Evolutionary conservation across 2,888 invertebrate species (phyloP), one percentile per base, ranked within the genome.

Genomic region (Azorinus chamasolen): DNA sequence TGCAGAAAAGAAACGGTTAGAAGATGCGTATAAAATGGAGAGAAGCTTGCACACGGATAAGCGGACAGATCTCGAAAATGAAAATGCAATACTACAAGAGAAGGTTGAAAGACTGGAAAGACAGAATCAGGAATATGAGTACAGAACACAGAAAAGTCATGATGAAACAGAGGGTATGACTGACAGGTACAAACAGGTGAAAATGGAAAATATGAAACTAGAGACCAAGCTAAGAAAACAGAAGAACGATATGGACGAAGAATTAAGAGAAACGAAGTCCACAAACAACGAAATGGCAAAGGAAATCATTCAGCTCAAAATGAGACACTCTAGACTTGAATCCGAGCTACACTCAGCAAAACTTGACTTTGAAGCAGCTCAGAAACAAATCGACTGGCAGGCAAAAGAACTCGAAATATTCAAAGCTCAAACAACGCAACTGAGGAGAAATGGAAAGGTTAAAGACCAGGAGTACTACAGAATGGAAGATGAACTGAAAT

Each of bases 201-300:
- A 77, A 55, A 46, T 66, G 27, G 76, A 77, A n/a, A 80, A 80
- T 51, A 20, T 80, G 4, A 80, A 77, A 63, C 66, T 77, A 51
- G 80, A 80, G 59, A 59, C 73, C 22, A 76, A 70, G 22, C 73
- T 76, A 41, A 80, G 77, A 37, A 76, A 74, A 25, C 80, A 80
- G 41, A 80, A 77, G 43, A 69, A 80, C 43, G 39, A 73, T 14
- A 45, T 63, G 2, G 76, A 80, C 20, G 76, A 74, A 41, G 80
- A 80, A 43, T 37, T 70, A 1, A 39, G 45, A 14, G 80, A 80
- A 24, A 61, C 71, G 12, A 80, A 74, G 39, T 48, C 63, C 14
- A 66, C 50, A n/a, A 76, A 76, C 25, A 76, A 66, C n/a, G 76
- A 76, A 41, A 70, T 77, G 66, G 68, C 63, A 0, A 80, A 80